phyloP scores from a whole-genome alignment of 2,888 invertebrate genomes.

The Tholera decimalis region DNA sequence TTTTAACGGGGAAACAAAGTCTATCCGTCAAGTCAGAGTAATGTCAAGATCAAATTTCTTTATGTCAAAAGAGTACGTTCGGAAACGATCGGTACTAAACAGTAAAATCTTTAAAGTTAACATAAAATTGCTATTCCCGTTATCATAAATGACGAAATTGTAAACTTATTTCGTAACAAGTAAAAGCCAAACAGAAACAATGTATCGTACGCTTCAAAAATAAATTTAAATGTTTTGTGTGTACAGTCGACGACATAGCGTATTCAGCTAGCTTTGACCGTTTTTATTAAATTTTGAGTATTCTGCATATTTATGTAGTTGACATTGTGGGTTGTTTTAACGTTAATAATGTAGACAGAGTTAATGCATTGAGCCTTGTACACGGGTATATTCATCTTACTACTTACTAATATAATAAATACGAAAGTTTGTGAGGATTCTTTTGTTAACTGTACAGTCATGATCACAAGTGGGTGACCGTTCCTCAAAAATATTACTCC shows the following conservation, averaged over 20 bases:
- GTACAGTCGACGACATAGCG: neutral
- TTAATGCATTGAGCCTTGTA: neutral
- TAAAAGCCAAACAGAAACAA: constrained; percentile 18
- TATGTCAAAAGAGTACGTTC: too few species aligned
- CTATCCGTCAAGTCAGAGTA: too few species aligned
- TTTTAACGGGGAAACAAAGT: too few species aligned
- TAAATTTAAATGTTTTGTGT: neutral
- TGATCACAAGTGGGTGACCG: neutral
- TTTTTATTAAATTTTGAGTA: neutral
- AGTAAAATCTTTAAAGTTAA: too few species aligned
- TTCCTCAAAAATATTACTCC: too few species aligned
- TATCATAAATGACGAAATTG: constrained; percentile 7
- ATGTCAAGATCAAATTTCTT: too few species aligned
- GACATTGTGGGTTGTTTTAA: neutral
- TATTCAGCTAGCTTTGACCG: neutral
- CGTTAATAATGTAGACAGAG: neutral
- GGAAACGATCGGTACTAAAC: too few species aligned
- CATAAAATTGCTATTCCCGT: too few species aligned
- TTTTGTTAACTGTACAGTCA: neutral
- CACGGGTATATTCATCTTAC: too few species aligned
- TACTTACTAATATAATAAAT: too few species aligned
- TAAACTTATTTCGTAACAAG: neutral
- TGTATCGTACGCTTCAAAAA: neutral
- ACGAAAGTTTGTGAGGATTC: too few species aligned
- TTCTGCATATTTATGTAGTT: constrained; percentile 1